Conservation (phyloP, 2,113 vertebrate genomes). For the Gambusia holbrooki region DNA sequence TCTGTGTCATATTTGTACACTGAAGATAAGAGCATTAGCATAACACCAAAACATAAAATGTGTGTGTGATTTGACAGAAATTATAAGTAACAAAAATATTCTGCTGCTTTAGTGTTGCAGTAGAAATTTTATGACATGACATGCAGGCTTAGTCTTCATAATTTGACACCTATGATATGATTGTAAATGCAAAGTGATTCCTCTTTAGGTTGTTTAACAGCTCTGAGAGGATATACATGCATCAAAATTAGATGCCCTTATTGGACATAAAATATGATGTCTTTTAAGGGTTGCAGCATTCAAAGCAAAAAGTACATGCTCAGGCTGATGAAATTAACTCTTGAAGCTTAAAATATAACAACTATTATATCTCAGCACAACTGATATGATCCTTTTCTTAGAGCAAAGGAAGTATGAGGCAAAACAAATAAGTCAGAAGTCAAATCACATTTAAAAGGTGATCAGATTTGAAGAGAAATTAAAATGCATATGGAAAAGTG, state of each 20-base stretch:
- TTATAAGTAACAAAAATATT: conserved; percentile 38
- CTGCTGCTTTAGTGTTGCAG: conserved; percentile 46
- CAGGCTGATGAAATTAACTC: background rate
- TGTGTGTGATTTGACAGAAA: background rate
- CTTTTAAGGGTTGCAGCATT: background rate
- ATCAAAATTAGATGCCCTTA: background rate
- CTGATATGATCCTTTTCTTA: background rate
- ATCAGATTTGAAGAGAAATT: no score
- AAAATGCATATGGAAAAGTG: no score
- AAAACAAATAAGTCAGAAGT: background rate
- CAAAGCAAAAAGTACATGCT: background rate
- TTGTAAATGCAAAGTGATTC: background rate
- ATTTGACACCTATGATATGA: background rate
- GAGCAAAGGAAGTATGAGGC: background rate
- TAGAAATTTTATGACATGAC: conserved; percentile 60
- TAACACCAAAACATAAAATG: conserved; percentile 23
- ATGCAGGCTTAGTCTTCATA: conserved; percentile 6
- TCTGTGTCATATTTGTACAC: conserved; percentile 38
- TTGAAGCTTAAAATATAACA: background rate
- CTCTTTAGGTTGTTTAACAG: background rate
- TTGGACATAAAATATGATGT: background rate
- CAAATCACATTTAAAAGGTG: background rate
- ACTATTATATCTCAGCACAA: background rate
- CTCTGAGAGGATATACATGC: background rate
- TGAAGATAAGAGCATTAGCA: conserved; percentile 47